Evolutionary conservation across 2,113 vertebrate genomes (phyloP).

Genomic region (Aptenodytes forsteri): DNA sequence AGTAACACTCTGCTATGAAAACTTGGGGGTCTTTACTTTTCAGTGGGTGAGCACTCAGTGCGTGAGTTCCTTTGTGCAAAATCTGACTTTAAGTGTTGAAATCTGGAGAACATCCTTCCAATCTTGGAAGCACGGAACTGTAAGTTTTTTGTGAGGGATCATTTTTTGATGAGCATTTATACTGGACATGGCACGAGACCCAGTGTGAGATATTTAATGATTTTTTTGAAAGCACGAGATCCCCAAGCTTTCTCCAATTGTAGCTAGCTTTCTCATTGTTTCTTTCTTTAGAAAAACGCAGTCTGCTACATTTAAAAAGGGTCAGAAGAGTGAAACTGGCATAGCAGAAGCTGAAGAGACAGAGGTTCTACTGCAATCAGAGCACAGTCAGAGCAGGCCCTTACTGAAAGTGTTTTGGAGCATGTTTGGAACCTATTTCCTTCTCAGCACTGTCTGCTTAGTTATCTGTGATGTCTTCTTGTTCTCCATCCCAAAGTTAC

Average conservation of each 20-base stretch:
- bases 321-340: neutral
- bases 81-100: neutral
- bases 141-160: neutral
- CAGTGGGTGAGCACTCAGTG: neutral
- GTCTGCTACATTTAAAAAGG: constrained; percentile 27
- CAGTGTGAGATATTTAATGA: neutral
- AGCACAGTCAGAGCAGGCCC: constrained; percentile 69
- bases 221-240: neutral
- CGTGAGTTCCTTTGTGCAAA: neutral
- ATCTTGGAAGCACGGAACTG: neutral
- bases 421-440: constrained; percentile 84
- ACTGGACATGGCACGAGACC: neutral
- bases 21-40: neutral
- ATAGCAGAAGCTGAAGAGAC: constrained; percentile 77
- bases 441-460: constrained; percentile 83
- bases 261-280: neutral
- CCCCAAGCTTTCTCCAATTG: neutral
- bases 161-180: neutral
- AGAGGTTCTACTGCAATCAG: constrained; percentile 77
- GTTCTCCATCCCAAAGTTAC: constrained; percentile 86
- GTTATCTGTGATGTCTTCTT: constrained; percentile 86
- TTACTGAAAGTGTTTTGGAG: constrained; percentile 82
- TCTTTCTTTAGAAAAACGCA: constrained; percentile 69
- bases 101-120: neutral
- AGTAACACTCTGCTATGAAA: neutral